Conservation (phyloP, 1,140 invertebrate genomes). For the Platyscapa corneri region DNA sequence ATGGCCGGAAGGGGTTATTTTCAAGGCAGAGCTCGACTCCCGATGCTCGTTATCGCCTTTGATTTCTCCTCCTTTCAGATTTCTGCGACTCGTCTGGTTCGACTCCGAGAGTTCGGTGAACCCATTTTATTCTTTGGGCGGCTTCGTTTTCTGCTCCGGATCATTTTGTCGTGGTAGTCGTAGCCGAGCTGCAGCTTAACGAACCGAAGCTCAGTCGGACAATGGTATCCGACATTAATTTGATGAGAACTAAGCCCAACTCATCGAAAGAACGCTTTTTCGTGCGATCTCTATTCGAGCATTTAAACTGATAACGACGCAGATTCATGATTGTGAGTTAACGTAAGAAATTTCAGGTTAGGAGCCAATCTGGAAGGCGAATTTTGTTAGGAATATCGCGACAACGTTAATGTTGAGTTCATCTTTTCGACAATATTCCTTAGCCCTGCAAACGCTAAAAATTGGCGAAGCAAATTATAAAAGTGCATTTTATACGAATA, state of each 20-base stretch:
- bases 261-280: no score
- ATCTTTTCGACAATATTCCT: neutral
- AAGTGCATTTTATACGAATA: no score
- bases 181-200: neutral
- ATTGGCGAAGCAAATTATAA: no score
- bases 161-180: neutral
- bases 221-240: neutral
- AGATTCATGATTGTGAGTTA: neutral
- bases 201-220: neutral
- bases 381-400: neutral
- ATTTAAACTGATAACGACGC: neutral
- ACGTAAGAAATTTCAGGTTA: neutral
- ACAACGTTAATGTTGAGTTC: neutral
- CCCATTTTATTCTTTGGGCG: neutral
- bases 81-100: neutral
- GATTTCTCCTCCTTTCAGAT: conserved; percentile 11
- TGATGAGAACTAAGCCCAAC: no score
- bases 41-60: conserved; percentile 4
- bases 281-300: neutral
- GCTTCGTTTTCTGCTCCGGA: neutral
- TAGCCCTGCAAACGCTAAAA: no score
- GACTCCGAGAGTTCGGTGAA: neutral
- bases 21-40: neutral
- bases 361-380: neutral
- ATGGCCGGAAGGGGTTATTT: conserved; percentile 29